phyloP scores from a whole-genome alignment of 1,140 invertebrate species.

The Heliconius congener region DNA sequence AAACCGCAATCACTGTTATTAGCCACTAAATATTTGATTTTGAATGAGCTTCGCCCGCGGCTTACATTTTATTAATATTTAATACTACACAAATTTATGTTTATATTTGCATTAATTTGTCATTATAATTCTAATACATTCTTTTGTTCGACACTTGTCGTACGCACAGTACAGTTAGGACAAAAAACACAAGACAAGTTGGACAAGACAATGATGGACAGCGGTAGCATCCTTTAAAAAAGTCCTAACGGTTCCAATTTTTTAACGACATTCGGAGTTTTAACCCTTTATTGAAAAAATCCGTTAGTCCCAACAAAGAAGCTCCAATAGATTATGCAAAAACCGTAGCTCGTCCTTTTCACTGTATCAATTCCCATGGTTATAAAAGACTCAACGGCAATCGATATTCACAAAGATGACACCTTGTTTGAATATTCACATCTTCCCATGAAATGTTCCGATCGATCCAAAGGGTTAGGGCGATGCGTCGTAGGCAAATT shows the following conservation, averaged over 20 bases:
- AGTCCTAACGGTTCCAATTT: conserved; percentile 67
- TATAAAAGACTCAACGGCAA: conserved; percentile 67
- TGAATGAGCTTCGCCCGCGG: conserved; percentile 31
- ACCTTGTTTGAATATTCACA: conserved; percentile 81
- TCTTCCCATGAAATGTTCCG: conserved; percentile 71
- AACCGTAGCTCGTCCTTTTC: conserved; percentile 72
- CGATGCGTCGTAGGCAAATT: conserved; percentile 78
- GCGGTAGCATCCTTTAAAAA: conserved; percentile 42
- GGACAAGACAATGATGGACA: not conserved
- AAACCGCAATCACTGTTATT: conserved; percentile 42
- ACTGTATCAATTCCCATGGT: conserved; percentile 77
- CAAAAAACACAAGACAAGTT: conserved; percentile 7
- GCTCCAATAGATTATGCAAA: conserved; percentile 78
- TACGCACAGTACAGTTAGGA: conserved; percentile 49
- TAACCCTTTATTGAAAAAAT: conserved; percentile 69
- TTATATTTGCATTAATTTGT: conserved; percentile 51
- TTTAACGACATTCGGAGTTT: conserved; percentile 56
- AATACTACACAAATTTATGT: conserved; percentile 43
- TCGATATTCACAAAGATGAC: conserved; percentile 80
- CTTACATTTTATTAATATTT: conserved; percentile 37
- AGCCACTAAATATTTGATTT: conserved; percentile 28
- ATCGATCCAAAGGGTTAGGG: conserved; percentile 71
- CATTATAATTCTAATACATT: conserved; percentile 51
- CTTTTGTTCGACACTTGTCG: conserved; percentile 51
- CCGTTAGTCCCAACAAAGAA: conserved; percentile 69